Conservation (phyloP, 2,888 invertebrate genomes). For the Stramonita haemastoma region DNA sequence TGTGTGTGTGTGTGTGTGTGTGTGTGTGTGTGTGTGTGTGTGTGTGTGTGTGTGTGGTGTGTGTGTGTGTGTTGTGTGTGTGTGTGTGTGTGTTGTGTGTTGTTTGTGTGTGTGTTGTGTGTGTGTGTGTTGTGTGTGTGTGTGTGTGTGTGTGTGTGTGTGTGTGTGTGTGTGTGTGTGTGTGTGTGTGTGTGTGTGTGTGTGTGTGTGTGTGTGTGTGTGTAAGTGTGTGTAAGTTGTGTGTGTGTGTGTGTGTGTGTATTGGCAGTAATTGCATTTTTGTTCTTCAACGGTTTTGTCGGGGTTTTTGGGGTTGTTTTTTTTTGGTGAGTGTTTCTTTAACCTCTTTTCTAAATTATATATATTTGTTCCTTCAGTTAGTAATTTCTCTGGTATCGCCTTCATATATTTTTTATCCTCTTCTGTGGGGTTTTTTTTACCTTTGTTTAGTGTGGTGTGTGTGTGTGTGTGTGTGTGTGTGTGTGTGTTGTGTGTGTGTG, state of each 20-base stretch:
- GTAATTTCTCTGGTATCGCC: too few species aligned
- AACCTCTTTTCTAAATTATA: too few species aligned
- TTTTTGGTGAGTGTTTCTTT: too few species aligned
- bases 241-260: too few species aligned
- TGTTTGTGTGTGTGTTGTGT: not conserved
- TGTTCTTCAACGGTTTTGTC: too few species aligned
- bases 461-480: not conserved
- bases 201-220: not conserved
- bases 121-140: not conserved
- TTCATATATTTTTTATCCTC: too few species aligned
- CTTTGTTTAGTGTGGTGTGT: conserved; percentile 1
- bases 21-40: not conserved
- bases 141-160: not conserved
- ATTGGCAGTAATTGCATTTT: too few species aligned
- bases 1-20: not conserved
- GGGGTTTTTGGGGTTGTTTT: too few species aligned
- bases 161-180: not conserved
- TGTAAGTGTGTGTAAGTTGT: too few species aligned
- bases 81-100: not conserved
- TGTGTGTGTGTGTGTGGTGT: not conserved
- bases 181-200: not conserved
- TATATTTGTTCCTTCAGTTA: too few species aligned
- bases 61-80: not conserved
- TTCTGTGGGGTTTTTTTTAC: too few species aligned
- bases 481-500: not conserved